Evolutionary conservation across 1,140 invertebrate species (phyloP), one percentile per base, ranked within the genome.

Genomic region (Chlorops oryzae): DNA sequence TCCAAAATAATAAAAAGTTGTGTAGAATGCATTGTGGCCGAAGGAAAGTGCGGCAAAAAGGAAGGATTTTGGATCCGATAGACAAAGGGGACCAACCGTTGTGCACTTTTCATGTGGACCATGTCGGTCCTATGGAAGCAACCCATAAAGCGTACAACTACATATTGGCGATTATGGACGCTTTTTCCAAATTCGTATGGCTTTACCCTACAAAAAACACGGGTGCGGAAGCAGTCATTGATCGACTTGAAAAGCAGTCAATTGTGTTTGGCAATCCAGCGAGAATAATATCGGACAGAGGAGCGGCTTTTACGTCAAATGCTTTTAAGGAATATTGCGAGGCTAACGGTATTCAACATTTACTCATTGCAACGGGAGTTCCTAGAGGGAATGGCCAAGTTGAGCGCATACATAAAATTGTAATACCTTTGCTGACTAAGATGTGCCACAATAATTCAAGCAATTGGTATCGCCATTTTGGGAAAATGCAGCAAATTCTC

Each of bases 131-230:
- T 6, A 34, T 74, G 7, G 38, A 48, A 18, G 35, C 53, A 15
- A 66, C 66, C 0, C 54, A 53, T 12, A 75, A 74, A 34, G 52
- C 57, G 15, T 75, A 75, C 47, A 61, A 63, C 17, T 57, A 73
- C 53, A 59, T 74, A 6, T 59, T 75, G 0, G 61, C 55, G 0
- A 48, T 75, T 0, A 48, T 73, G 3, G 71, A 74, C 51, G 65
- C 47, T 2, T 74, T 73, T 56, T 60, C 63, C 2, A 74, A 74
- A 34, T 75, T 73, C 56, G 50, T 59, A 12, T 45, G 43, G 43
- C 20, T 45, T 7, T 32, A 28, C 27, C 43, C 25, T 10, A 45
- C 43, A n/a, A 32, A 45, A 45, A 47, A 44, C 23, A 73, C 40
- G 23, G 45, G 45, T 22, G 32, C 45, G 7, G 47, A 39, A 9